A percentile compares a stretch with the other conserved stretches of the same genome.
Evolutionary conservation across 2,797 vertebrate species (phyloP).

Genomic region (Percopsis omiscomaycus): DNA sequence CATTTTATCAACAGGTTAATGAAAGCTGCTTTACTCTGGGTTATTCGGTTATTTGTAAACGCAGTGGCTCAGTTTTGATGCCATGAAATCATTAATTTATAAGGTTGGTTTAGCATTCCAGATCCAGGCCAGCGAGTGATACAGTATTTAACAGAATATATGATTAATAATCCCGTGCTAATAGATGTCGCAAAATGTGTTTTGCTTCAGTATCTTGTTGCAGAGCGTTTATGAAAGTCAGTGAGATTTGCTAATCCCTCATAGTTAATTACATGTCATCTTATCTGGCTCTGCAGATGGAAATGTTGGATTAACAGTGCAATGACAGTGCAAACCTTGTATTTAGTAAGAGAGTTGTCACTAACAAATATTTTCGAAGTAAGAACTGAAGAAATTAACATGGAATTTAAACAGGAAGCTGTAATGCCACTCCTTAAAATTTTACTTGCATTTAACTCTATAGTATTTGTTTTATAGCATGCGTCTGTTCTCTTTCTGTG

Average conservation of each 20-base stretch:
- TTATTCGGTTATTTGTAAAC: constrained; percentile 24
- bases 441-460: constrained; percentile 7
- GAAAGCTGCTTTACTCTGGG: not conserved
- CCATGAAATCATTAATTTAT: constrained; percentile 62
- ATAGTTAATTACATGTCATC: constrained; percentile 64
- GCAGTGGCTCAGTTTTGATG: constrained; percentile 33
- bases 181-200: constrained; percentile 28
- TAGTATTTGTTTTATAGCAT: not conserved
- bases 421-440: not conserved
- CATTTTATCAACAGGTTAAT: constrained; percentile 40
- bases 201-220: constrained; percentile 16
- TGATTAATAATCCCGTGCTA: constrained; percentile 35
- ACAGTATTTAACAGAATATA: constrained; percentile 54
- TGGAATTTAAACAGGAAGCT: not conserved
- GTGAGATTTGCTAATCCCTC: constrained; percentile 56
- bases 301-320: constrained; percentile 67
- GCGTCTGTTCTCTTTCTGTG: not conserved
- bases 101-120: constrained; percentile 48
- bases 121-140: constrained; percentile 57
- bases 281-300: constrained; percentile 63
- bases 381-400: constrained; percentile 6
- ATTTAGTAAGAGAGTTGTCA: constrained; percentile 33
- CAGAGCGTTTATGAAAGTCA: constrained; percentile 57
- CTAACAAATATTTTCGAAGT: constrained; percentile 4
- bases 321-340: constrained; percentile 31